A percentile compares a stretch with the other conserved stretches of the same genome.
These are phyloP conservation scores for Bergia sp. DNA, from an alignment of 92 coral and sea anemone genomes.

Conservation along the genomic window DNA sequence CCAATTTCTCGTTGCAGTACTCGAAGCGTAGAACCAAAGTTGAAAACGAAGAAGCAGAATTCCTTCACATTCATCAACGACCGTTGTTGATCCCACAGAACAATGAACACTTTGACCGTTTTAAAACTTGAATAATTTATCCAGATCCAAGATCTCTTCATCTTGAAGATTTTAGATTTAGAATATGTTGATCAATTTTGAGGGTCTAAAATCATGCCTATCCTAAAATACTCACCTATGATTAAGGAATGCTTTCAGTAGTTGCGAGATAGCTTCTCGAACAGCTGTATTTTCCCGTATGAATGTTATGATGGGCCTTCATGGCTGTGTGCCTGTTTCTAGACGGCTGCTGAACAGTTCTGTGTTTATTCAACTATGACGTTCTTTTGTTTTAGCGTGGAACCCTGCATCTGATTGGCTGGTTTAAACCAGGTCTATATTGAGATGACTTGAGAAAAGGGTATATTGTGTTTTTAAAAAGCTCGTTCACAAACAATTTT, in stretches of 20 bases:
- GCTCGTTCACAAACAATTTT: neutral
- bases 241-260: neutral
- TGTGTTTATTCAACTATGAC: constrained; percentile 34
- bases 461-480: neutral
- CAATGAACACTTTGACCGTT: constrained; percentile 32
- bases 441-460: neutral
- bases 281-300: neutral
- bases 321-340: constrained; percentile 3
- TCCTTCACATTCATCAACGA: neutral
- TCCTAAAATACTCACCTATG: constrained; percentile 11
- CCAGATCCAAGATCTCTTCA: neutral
- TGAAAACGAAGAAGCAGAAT: constrained; percentile 36
- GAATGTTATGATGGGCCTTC: neutral
- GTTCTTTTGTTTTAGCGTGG: constrained; percentile 23
- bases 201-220: neutral
- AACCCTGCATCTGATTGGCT: constrained; percentile 28
- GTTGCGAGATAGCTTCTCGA: neutral
- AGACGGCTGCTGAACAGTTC: neutral
- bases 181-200: neutral
- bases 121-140: constrained; percentile 37
- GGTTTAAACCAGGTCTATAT: constrained; percentile 8
- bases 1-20: constrained; percentile 1
- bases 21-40: neutral
- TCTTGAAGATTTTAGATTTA: neutral
- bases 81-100: neutral